These are phyloP conservation scores for Erinaceus europaeus DNA, from an alignment of 2,113 vertebrate genomes.

Conservation along the genomic window DNA sequence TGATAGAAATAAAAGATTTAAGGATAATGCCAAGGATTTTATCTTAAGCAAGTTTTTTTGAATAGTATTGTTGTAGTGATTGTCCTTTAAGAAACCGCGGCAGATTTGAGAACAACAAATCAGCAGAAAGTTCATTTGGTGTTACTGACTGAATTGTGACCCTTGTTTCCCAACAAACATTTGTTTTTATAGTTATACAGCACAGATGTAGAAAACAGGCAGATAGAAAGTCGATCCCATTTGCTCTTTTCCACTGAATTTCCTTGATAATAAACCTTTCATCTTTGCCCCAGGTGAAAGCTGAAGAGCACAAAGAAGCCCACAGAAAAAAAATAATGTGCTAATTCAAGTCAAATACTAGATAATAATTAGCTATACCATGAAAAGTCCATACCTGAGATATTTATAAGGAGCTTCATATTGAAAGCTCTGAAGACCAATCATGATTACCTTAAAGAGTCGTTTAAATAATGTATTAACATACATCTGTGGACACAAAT, in stretches of 20 bases:
- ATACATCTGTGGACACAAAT: constrained; percentile 41
- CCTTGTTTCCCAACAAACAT: background rate
- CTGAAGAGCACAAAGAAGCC: background rate
- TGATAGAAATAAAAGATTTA: background rate
- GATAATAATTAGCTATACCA: background rate
- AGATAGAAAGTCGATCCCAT: background rate
- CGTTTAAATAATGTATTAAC: constrained; percentile 71
- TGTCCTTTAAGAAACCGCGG: background rate
- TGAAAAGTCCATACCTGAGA: background rate
- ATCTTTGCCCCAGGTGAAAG: background rate
- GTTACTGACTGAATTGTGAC: background rate
- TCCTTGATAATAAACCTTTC: background rate
- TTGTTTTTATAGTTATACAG: background rate
- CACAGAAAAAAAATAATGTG: background rate
- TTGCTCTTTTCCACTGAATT: background rate
- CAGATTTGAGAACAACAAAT: background rate
- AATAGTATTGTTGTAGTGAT: background rate
- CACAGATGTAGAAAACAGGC: background rate
- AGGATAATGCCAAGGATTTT: background rate
- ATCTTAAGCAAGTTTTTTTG: background rate
- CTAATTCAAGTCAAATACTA: background rate
- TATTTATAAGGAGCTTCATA: constrained; percentile 43
- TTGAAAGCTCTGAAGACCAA: background rate
- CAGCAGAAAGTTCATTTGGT: background rate
- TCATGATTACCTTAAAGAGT: constrained; percentile 36